phyloP scores from a whole-genome alignment of 2,888 invertebrate genomes.

The Serrognathus titanus region DNA sequence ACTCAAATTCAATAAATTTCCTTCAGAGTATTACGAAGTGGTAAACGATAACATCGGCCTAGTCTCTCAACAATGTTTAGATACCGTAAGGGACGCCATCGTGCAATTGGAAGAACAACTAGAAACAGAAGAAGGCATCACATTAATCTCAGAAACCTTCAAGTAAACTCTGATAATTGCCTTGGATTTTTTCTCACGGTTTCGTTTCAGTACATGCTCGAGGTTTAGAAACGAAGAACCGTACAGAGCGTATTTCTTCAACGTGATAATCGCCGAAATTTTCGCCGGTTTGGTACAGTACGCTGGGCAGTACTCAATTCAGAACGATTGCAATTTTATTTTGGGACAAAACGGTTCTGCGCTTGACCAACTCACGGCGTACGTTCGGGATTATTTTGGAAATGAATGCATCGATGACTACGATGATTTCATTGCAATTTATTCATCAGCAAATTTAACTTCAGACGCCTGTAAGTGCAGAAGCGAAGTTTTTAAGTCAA shows the following conservation, averaged over 20 bases:
- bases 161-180: constrained; percentile 44
- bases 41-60: constrained; percentile 49
- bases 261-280: constrained; percentile 16
- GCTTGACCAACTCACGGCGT: constrained; percentile 22
- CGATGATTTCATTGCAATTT: constrained; percentile 16
- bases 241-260: constrained; percentile 23
- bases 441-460: constrained; percentile 6
- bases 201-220: constrained; percentile 45
- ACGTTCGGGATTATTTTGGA: constrained; percentile 11
- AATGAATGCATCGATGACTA: constrained; percentile 22
- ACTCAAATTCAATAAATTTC: background rate
- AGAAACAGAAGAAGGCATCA: constrained; percentile 36
- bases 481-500: background rate
- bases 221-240: constrained; percentile 35
- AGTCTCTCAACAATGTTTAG: constrained; percentile 45
- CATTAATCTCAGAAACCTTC: constrained; percentile 47
- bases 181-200: background rate
- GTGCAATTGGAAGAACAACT: constrained; percentile 40
- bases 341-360: constrained; percentile 7
- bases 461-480: constrained; percentile 9
- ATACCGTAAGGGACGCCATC: constrained; percentile 47
- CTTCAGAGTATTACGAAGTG: constrained; percentile 56
- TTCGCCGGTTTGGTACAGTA: constrained; percentile 27
- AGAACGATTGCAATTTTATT: constrained; percentile 19
- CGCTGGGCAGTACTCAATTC: constrained; percentile 16